phyloP scores from a whole-genome alignment of 2,113 vertebrate genomes.

The Menura novaehollandiae region DNA sequence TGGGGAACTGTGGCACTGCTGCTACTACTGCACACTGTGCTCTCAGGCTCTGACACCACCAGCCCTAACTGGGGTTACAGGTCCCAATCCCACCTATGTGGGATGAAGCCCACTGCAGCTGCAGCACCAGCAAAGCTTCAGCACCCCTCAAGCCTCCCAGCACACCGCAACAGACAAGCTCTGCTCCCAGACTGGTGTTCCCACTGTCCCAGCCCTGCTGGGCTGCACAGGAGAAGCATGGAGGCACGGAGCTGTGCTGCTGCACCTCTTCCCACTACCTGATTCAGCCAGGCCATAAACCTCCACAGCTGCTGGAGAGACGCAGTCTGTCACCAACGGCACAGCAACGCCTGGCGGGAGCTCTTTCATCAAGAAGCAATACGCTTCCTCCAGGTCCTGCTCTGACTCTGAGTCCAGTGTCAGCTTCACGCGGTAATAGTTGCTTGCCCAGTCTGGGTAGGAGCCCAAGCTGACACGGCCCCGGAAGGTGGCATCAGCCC shows the following conservation, averaged over 20 bases:
- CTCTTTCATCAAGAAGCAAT: slow-evolving; percentile 72
- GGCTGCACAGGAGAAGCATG: accelerated
- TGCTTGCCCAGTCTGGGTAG: slow-evolving; percentile 92
- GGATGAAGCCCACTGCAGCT: not conserved
- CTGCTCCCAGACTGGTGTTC: not conserved
- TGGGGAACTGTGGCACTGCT: accelerated
- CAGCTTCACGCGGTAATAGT: slow-evolving; percentile 90
- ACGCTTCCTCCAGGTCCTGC: slow-evolving; percentile 75
- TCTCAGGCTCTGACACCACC: not conserved
- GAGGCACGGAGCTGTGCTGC: not conserved
- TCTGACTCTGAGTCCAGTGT: slow-evolving; percentile 85
- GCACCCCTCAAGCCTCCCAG: not conserved
- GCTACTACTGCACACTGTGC: accelerated
- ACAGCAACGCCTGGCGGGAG: slow-evolving; percentile 80
- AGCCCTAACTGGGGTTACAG: not conserved
- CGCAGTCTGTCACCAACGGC: slow-evolving; percentile 70
- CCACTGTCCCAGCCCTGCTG: not conserved
- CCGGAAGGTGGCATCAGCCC: slow-evolving; percentile 74
- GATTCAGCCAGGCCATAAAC: slow-evolving; percentile 83
- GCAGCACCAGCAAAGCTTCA: not conserved
- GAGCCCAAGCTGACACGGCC: slow-evolving; percentile 82
- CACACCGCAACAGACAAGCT: not conserved
- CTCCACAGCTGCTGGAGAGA: slow-evolving; percentile 74
- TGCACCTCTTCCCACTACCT: slow-evolving; percentile 66
- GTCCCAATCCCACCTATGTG: not conserved